phyloP scores from a whole-genome alignment of 2,888 invertebrate species.

The Reticulitermes lucifugus region DNA sequence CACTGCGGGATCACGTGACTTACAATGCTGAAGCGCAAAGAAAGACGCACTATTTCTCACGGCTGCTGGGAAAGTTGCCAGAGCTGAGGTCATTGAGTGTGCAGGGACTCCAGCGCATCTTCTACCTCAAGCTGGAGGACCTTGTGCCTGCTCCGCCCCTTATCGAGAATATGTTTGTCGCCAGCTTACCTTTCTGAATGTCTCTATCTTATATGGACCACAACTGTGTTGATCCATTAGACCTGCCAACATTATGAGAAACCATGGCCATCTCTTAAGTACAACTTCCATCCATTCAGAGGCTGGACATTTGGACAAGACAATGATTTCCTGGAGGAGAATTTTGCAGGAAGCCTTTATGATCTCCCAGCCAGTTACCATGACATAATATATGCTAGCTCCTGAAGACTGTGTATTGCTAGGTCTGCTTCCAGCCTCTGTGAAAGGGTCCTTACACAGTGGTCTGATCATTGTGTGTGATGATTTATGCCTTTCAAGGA shows the following conservation, averaged over 20 bases:
- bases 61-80: constrained; percentile 90
- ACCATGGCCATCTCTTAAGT: constrained; percentile 23
- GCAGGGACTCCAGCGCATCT: constrained; percentile 94
- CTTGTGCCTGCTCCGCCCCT: constrained; percentile 91
- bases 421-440: neutral
- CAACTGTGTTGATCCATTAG: too few species aligned
- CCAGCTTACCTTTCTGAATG: constrained; percentile 90
- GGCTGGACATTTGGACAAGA: constrained; percentile 9
- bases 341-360: constrained; percentile 14
- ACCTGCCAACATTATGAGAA: neutral
- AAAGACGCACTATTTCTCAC: constrained; percentile 94
- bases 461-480: neutral
- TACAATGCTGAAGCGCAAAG: constrained; percentile 89
- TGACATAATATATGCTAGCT: neutral
- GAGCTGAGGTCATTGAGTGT: constrained; percentile 93
- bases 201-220: neutral
- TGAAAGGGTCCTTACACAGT: neutral
- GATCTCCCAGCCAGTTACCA: constrained; percentile 32
- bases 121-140: constrained; percentile 93
- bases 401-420: neutral
- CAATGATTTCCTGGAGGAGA: neutral
- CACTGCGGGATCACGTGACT: constrained; percentile 95
- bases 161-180: constrained; percentile 95
- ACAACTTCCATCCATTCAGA: constrained; percentile 20
- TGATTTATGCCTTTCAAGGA: neutral